These are phyloP conservation scores for Merodon equestris DNA, from an alignment of 2,888 invertebrate species.

Conservation along the genomic window DNA sequence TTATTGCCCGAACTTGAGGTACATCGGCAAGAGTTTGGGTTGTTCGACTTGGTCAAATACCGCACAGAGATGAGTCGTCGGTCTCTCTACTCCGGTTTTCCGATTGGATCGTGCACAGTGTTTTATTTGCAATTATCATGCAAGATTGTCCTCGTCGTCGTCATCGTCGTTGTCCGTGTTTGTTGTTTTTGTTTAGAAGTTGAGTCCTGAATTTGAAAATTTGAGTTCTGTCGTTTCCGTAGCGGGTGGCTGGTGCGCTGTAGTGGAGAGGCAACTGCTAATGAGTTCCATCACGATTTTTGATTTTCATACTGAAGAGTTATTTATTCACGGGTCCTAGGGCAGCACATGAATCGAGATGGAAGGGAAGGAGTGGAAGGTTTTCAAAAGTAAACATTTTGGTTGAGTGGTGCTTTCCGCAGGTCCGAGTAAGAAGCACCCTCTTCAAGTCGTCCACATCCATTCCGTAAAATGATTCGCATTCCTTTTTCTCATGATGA, in stretches of 20 bases:
- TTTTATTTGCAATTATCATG: constrained; percentile 68
- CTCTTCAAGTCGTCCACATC: constrained; percentile 8
- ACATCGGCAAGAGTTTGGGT: constrained; percentile 19
- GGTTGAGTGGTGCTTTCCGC: constrained; percentile 50
- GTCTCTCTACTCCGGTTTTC: constrained; percentile 10
- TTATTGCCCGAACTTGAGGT: constrained; percentile 57
- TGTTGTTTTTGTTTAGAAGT: constrained; percentile 20
- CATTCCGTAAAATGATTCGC: constrained; percentile 54
- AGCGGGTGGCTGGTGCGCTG: constrained; percentile 35
- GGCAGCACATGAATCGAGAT: no score
- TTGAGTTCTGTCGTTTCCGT: constrained; percentile 63
- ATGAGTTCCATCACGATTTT: constrained; percentile 69
- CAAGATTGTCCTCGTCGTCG: constrained; percentile 59
- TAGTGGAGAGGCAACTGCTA: constrained; percentile 45
- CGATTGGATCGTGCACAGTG: constrained; percentile 65
- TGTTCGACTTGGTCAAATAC: constrained; percentile 39
- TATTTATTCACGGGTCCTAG: no score
- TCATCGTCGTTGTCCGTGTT: neutral
- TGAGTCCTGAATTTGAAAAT: constrained; percentile 58
- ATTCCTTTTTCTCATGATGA: constrained; percentile 64
- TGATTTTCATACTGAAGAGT: constrained; percentile 64
- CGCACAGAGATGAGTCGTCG: constrained; percentile 34
- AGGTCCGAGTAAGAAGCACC: constrained; percentile 36
- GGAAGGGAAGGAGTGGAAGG: neutral
- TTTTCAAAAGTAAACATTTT: constrained; percentile 48